Percentiles rank a stretch among this genome's conserved stretches.
phyloP scores from a whole-genome alignment of 2,113 vertebrate genomes.

The Sinosuthora webbiana region DNA sequence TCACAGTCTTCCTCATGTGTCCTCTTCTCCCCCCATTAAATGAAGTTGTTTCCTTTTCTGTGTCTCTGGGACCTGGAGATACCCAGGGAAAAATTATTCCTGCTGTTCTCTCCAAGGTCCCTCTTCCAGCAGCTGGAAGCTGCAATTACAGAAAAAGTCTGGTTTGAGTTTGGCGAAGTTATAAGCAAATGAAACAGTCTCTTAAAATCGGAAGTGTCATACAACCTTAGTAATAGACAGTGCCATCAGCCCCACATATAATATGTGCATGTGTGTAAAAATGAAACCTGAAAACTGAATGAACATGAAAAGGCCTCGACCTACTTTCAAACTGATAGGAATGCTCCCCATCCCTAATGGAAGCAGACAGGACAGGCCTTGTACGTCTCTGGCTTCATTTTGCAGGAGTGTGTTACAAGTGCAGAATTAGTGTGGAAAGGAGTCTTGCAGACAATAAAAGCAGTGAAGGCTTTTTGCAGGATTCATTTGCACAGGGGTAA shows the following conservation, averaged over 20 bases:
- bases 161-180: constrained; percentile 38
- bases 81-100: background rate
- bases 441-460: background rate
- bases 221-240: constrained; percentile 5
- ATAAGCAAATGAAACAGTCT: constrained; percentile 20
- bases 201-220: constrained; percentile 33
- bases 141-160: constrained; percentile 3
- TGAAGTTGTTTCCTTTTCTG: background rate
- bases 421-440: constrained; percentile 19
- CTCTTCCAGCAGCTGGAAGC: constrained; percentile 14
- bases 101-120: background rate
- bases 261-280: background rate
- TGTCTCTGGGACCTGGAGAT: background rate
- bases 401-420: constrained; percentile 9
- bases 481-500: background rate
- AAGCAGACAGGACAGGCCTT: constrained; percentile 48
- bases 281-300: constrained; percentile 51
- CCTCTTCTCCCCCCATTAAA: background rate
- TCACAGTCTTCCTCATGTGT: background rate
- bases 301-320: constrained; percentile 58
- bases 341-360: constrained; percentile 28
- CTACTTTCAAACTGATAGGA: constrained; percentile 35
- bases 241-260: constrained; percentile 32
- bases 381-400: constrained; percentile 47
- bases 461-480: background rate